Percentiles rank a stretch among this genome's conserved stretches.
phyloP scores from a whole-genome alignment of 2,888 invertebrate species.

The Rotaria sp. region DNA sequence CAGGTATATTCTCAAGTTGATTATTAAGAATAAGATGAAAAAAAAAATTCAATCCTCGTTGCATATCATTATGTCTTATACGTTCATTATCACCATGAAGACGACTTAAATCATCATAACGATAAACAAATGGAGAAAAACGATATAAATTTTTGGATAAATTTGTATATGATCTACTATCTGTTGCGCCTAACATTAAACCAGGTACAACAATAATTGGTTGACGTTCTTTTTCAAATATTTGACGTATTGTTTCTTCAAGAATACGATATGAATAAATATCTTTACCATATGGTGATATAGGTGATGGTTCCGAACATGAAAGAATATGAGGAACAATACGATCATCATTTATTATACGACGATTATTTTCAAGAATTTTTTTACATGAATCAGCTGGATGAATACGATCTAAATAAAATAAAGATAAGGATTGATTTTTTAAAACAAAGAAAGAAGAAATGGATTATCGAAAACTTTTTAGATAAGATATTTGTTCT shows the following conservation, averaged over 20 bases:
- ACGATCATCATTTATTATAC: constrained; percentile 50
- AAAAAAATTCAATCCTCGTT: not conserved
- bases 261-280: constrained; percentile 56
- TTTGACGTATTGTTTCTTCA: constrained; percentile 54
- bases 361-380: constrained; percentile 50
- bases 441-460: too few relatives aligned
- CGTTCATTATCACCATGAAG: constrained; percentile 13
- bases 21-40: not conserved
- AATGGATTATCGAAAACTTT: too few relatives aligned
- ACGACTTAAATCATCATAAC: constrained; percentile 33
- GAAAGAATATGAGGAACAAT: constrained; percentile 50
- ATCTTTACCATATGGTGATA: constrained; percentile 53
- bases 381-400: constrained; percentile 40
- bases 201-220: constrained; percentile 55
- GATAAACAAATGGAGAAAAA: constrained; percentile 52
- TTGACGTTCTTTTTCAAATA: constrained; percentile 48
- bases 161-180: constrained; percentile 56
- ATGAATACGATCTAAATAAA: not conserved
- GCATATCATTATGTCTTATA: not conserved
- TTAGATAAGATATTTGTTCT: too few relatives aligned
- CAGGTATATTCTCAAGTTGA: not conserved
- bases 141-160: constrained; percentile 57
- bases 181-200: constrained; percentile 56
- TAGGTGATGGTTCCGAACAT: constrained; percentile 51
- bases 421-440: not conserved